Evolutionary conservation across 2,888 invertebrate genomes (phyloP).

Genomic region (Hypsopygia costalis): DNA sequence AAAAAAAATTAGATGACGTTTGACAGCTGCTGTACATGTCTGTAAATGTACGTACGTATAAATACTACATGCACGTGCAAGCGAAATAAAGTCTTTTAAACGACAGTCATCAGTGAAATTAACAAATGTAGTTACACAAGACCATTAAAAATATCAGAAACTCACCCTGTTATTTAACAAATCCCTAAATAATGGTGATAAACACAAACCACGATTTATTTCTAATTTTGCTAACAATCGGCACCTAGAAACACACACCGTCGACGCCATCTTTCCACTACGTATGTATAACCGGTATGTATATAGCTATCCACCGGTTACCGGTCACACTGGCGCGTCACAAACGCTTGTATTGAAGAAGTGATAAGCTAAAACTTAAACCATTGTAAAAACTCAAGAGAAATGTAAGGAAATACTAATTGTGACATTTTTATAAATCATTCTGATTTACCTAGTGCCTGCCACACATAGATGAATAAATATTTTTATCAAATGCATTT

Average conservation of each 20-base stretch:
- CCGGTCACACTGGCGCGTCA: constrained; percentile 34
- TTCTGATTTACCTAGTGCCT: no score
- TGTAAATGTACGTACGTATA: constrained; percentile 35
- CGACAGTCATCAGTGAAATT: constrained; percentile 54
- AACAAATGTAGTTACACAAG: constrained; percentile 24
- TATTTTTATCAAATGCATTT: no score
- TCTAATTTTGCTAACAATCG: constrained; percentile 82
- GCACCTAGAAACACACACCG: constrained; percentile 81
- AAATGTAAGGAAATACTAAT: no score
- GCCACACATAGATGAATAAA: no score
- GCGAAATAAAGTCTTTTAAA: constrained; percentile 41
- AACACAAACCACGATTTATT: constrained; percentile 80
- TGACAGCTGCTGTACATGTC: constrained; percentile 61
- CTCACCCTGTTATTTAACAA: constrained; percentile 74
- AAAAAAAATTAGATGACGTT: constrained; percentile 48
- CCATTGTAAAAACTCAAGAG: no score
- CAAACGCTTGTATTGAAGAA: constrained; percentile 8
- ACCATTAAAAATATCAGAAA: constrained; percentile 31
- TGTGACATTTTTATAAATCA: no score
- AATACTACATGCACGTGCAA: constrained; percentile 53
- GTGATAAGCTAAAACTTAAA: constrained; percentile 5
- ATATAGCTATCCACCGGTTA: constrained; percentile 28
- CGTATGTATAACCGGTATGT: constrained; percentile 33
- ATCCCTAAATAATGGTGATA: constrained; percentile 73
- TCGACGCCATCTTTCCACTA: constrained; percentile 82